Evolutionary conservation across 2,797 vertebrate genomes (phyloP).

Genomic region (Crypturellus tataupa): DNA sequence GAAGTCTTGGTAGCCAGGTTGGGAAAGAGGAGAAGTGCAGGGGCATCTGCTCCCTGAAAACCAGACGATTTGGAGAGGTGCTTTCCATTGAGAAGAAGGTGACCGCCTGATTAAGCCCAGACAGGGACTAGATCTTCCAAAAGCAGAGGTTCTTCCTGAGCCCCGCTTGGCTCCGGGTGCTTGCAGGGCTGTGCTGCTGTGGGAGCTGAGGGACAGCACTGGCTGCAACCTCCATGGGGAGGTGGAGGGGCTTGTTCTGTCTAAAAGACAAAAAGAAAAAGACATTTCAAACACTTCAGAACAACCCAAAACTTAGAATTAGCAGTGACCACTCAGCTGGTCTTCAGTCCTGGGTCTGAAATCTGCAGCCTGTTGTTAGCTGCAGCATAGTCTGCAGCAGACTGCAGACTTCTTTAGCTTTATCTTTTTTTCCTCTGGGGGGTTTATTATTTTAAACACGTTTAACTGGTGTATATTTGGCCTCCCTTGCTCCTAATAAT

Average conservation of each 20-base stretch:
- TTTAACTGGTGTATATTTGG: neutral
- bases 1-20: neutral
- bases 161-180: neutral
- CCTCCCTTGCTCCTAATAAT: neutral
- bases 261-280: rapidly evolving
- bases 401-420: neutral
- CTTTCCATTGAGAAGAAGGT: rapidly evolving
- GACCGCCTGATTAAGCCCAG: neutral
- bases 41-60: neutral
- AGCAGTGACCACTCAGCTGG: neutral
- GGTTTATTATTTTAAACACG: neutral
- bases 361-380: neutral
- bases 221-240: neutral
- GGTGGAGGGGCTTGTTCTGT: neutral
- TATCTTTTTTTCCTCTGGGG: neutral
- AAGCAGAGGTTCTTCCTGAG: neutral
- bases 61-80: neutral
- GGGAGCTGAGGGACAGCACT: neutral
- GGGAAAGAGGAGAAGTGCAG: neutral
- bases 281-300: neutral
- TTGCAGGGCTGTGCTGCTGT: neutral
- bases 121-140: neutral
- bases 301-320: neutral
- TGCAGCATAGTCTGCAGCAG: neutral
- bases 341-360: neutral